Evolutionary conservation across 1,140 invertebrate species (phyloP).

Genomic region (Thereuonema tuberculata): DNA sequence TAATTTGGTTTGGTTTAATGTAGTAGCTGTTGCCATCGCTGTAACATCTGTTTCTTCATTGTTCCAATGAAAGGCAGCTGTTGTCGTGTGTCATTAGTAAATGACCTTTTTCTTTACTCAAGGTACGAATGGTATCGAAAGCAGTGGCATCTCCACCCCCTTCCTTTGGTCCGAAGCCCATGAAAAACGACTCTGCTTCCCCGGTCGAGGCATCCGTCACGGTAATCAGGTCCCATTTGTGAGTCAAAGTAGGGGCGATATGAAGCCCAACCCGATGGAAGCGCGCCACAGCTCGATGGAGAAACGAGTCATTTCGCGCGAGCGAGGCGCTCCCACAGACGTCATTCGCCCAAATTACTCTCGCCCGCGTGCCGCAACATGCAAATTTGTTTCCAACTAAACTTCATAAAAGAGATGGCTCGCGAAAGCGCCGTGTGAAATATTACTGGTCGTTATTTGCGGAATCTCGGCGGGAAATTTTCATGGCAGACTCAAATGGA

Average conservation of each 20-base stretch:
- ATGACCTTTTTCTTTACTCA: no score
- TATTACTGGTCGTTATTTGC: slow-evolving; percentile 11
- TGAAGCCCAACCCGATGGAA: not conserved
- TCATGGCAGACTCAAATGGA: not conserved
- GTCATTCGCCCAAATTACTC: slow-evolving; percentile 2
- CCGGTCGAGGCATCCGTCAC: slow-evolving; percentile 1
- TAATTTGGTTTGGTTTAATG: no score
- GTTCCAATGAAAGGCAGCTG: no score
- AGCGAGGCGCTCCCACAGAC: not conserved
- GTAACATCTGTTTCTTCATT: no score
- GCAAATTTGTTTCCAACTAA: slow-evolving; percentile 8
- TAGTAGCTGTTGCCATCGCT: no score
- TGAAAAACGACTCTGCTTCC: not conserved
- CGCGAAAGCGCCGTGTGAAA: slow-evolving; percentile 7
- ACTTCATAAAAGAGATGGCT: slow-evolving; percentile 11
- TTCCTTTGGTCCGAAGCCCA: no score
- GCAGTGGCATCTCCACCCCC: no score
- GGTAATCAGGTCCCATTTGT: slow-evolving; percentile 5
- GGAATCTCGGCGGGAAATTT: not conserved
- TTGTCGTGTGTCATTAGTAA: no score
- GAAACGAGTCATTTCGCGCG: not conserved
- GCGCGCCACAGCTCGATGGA: not conserved
- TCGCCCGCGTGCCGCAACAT: slow-evolving; percentile 1
- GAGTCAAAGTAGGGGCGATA: slow-evolving; percentile 1
- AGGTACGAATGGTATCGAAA: no score